A percentile compares a stretch with the other conserved stretches of the same genome.
Conservation (phyloP, 2,113 vertebrate species). For the Lichenostomus cassidix region DNA sequence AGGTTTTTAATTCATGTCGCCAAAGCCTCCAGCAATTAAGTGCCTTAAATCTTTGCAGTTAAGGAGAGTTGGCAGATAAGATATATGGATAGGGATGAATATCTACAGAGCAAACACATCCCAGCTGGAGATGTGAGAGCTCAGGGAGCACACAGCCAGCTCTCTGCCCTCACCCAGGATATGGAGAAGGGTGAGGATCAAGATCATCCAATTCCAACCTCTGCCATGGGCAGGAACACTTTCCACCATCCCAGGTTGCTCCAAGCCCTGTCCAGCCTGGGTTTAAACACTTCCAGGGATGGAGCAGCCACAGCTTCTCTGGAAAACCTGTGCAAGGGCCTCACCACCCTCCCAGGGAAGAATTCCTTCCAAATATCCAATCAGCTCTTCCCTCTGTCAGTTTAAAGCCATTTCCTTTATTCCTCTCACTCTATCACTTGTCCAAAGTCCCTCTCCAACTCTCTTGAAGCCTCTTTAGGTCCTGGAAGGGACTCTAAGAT, state of each 20-base stretch:
- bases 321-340: accelerated
- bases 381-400: accelerated
- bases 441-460: not conserved
- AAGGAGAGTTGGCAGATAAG: not conserved
- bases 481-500: not conserved
- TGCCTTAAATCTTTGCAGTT: not conserved
- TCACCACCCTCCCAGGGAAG: accelerated
- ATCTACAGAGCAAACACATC: not conserved
- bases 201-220: not conserved
- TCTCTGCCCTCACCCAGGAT: not conserved
- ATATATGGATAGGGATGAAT: not conserved
- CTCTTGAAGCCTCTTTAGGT: not conserved
- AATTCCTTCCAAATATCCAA: not conserved
- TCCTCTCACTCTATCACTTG: not conserved
- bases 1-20: not conserved
- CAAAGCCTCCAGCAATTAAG: not conserved
- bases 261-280: accelerated
- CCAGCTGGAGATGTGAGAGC: not conserved
- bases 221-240: not conserved
- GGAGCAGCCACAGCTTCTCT: not conserved
- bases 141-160: not conserved
- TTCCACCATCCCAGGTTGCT: accelerated
- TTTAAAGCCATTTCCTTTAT: not conserved
- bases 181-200: not conserved
- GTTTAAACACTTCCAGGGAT: not conserved